Evolutionary conservation across 2,888 invertebrate genomes (phyloP).

Genomic region (Nysson spinosus): DNA sequence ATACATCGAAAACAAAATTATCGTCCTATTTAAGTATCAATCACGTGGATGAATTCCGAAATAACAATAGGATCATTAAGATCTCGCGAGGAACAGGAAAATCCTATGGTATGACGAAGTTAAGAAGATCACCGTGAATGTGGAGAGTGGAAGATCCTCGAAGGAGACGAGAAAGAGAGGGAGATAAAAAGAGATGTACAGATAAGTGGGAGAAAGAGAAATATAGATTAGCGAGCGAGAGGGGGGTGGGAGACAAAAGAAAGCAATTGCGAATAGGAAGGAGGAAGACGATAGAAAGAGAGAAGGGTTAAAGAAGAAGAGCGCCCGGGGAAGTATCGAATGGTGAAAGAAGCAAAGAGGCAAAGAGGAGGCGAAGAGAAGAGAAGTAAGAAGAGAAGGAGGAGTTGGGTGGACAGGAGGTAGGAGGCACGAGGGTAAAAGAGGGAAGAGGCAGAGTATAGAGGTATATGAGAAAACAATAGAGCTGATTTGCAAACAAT

Average conservation of each 20-base stretch:
- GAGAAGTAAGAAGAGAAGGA: slow-evolving; percentile 6
- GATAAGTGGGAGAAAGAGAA: no score
- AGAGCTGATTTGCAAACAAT: slow-evolving; percentile 78
- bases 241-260: slow-evolving; percentile 2
- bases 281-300: neutral
- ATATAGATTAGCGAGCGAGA: neutral
- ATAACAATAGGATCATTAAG: no score
- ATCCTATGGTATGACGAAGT: no score
- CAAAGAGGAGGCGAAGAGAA: slow-evolving; percentile 18
- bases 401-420: slow-evolving; percentile 30
- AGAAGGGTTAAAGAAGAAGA: slow-evolving; percentile 21
- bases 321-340: slow-evolving; percentile 18
- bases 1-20: no score
- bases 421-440: slow-evolving; percentile 25
- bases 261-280: slow-evolving; percentile 4
- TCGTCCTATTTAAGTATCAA: no score
- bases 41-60: no score
- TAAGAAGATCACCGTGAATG: no score
- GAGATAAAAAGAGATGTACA: no score
- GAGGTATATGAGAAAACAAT: slow-evolving; percentile 78
- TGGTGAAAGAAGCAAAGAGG: slow-evolving; percentile 12
- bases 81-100: no score
- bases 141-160: neutral
- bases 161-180: slow-evolving; percentile 5
- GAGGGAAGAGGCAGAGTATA: slow-evolving; percentile 59